Conservation (phyloP, 2,113 vertebrate genomes). For the Sterrhoptilus dennistouni region DNA sequence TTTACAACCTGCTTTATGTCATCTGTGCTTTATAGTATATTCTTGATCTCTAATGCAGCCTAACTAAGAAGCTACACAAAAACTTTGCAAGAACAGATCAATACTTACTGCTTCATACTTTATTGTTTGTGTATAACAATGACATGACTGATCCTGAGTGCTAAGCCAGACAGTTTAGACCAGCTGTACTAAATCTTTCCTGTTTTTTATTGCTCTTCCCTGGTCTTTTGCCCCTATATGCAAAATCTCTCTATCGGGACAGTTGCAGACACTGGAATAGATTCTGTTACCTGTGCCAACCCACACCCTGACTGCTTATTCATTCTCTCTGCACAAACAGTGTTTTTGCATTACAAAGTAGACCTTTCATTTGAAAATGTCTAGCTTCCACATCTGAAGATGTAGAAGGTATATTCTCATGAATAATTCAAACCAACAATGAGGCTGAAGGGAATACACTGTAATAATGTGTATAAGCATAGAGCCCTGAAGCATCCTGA, state of each 20-base stretch:
- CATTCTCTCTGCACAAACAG: neutral
- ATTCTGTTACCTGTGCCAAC: neutral
- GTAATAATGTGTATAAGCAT: neutral
- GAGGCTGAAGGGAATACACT: neutral
- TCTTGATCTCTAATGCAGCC: neutral
- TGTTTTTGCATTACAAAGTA: neutral
- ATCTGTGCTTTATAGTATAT: neutral
- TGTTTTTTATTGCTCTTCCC: neutral
- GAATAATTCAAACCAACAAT: conserved; percentile 9
- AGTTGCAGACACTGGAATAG: neutral
- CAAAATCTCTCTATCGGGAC: neutral
- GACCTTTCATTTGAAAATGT: neutral
- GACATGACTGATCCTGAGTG: neutral
- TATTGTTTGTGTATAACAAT: neutral
- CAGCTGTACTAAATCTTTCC: neutral
- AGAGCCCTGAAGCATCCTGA: neutral
- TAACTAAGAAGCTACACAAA: neutral
- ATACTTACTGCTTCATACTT: neutral
- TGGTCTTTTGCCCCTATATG: neutral
- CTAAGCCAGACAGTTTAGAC: neutral
- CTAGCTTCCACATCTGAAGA: neutral
- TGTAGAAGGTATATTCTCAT: neutral
- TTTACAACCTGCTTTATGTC: neutral
- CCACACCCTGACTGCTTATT: neutral
- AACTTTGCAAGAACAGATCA: neutral